Conservation (phyloP, 2,113 vertebrate species). For the Phaetusa simplex region DNA sequence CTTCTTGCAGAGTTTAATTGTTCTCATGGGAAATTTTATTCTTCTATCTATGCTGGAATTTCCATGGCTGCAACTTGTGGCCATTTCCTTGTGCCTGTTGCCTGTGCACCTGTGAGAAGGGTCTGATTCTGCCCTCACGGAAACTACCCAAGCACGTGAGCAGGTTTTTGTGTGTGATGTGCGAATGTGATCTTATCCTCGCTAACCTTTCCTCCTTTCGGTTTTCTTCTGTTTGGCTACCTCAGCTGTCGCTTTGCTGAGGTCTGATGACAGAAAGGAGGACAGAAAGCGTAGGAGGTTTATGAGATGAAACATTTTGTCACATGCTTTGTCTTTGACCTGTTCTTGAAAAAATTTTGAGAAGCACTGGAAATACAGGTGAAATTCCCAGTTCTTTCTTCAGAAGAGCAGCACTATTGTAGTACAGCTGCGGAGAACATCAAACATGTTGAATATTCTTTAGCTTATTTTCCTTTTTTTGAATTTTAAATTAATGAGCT, state of each 20-base stretch:
- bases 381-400: background rate
- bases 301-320: background rate
- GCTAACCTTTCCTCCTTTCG: background rate
- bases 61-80: background rate
- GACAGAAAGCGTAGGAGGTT: background rate
- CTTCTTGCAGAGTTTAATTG: background rate
- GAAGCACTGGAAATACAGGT: background rate
- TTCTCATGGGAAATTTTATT: background rate
- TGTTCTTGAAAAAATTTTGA: background rate
- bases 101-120: background rate
- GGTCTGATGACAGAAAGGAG: background rate
- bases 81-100: accelerated
- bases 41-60: background rate
- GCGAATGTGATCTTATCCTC: background rate
- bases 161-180: background rate
- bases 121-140: background rate
- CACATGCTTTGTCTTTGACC: background rate
- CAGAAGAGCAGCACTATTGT: background rate
- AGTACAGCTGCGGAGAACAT: background rate
- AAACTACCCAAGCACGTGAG: accelerated
- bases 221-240: background rate
- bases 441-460: background rate
- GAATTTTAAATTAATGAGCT: background rate
- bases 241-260: background rate
- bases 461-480: background rate